Evolutionary conservation across 1,140 invertebrate genomes (phyloP), one percentile per base, ranked within the genome.

Genomic region (Drosophila chauvacae): DNA sequence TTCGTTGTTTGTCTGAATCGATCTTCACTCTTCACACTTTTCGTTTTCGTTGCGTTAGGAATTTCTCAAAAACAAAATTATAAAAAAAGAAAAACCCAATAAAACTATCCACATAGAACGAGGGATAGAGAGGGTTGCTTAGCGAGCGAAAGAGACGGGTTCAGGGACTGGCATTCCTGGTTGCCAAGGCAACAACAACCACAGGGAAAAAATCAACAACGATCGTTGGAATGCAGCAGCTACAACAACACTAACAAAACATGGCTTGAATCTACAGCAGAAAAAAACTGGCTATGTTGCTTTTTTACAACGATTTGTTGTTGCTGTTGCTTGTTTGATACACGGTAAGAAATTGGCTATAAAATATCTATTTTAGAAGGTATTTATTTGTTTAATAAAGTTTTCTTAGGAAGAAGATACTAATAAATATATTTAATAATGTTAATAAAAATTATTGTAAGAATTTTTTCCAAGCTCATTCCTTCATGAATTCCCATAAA

Each of bases 1-100:
- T 86, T 85, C 53, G 61, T 42, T 48, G 66, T 42, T 62, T 41
- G 56, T 35, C 48, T 51, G 57, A 26, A 53, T 63, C 76, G 53
- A 56, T 73, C 84, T 90, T 88, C 85, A 88, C 85, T 88, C 90
- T 88, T 88, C 78, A 88, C 85, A 88, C 85, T 90, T 88, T 88
- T 88, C 81, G 78, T 72, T 88, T 88, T 88, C 85, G 85, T 88
- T 88, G 57, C 57, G 65, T 64, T 51, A 81, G 84, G 85, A 90
- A 88, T 88, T 90, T 88, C 77, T 74, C 20, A 39, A 56, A 56
- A 37, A 23, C 37, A 55, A 55, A 23, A 37, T 2, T 20, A 10
- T 70, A 68, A 81, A 13, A 10, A 45, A 45, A 11, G 18, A 73
- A 70, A 81, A 77, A 77, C 50, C 55, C 48, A 69, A 58, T 23